Evolutionary conservation across 1,140 invertebrate species (phyloP).

Genomic region (Cotesia glomerata): DNA sequence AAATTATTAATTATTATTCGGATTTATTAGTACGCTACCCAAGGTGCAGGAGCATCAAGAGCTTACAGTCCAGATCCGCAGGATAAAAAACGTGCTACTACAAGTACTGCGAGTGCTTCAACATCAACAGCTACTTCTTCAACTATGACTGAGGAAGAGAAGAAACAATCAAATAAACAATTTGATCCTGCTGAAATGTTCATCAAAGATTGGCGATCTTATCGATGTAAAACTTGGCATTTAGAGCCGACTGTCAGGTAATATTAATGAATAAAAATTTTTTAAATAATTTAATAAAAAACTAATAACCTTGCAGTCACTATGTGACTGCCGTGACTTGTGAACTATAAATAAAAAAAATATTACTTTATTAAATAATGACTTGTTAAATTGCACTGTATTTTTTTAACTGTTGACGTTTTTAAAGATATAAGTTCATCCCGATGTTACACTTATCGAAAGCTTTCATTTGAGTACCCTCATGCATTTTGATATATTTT

Average conservation of each 20-base stretch:
- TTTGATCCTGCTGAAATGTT: constrained; percentile 68
- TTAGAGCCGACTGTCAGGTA: constrained; percentile 95
- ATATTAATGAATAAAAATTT: constrained; percentile 35
- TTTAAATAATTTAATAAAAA: no score
- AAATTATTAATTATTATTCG: neutral
- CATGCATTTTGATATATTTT: neutral
- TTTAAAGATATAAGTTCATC: no score
- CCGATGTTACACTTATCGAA: no score
- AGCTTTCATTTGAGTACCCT: no score
- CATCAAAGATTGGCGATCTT: constrained; percentile 89
- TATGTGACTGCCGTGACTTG: no score
- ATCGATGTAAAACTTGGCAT: constrained; percentile 96
- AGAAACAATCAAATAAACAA: constrained; percentile 53
- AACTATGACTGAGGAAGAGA: constrained; percentile 56
- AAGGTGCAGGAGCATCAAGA: constrained; percentile 49
- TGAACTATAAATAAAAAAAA: no score
- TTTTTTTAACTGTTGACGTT: no score
- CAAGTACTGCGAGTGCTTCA: constrained; percentile 35
- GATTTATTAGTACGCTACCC: neutral
- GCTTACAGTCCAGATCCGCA: constrained; percentile 61
- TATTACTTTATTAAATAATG: no score
- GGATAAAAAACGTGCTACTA: constrained; percentile 43
- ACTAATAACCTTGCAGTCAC: no score
- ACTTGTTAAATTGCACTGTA: no score
- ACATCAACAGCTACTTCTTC: constrained; percentile 38